Conservation (phyloP, 2,113 vertebrate genomes). For the Helogale parvula region DNA sequence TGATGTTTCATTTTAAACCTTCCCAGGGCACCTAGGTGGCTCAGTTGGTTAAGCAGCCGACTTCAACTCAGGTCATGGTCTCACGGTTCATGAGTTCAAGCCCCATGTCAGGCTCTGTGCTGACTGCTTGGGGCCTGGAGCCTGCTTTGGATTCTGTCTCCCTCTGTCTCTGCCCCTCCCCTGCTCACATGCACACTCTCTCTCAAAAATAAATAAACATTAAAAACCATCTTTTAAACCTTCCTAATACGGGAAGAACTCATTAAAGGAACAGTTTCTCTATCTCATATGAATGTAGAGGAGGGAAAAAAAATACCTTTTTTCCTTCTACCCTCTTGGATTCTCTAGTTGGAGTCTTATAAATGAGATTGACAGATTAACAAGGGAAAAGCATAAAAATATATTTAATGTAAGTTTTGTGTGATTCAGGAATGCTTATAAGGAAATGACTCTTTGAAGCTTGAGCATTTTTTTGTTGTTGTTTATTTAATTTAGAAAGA, state of each 20-base stretch:
- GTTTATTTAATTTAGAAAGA: too few relatives aligned
- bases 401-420: not conserved
- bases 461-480: too few relatives aligned
- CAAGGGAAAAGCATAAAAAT: not conserved
- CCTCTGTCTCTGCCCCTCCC: too few relatives aligned
- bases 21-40: not conserved
- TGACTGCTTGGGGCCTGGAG: too few relatives aligned
- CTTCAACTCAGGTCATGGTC: too few relatives aligned
- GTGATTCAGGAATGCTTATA: not conserved
- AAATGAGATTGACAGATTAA: not conserved
- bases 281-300: not conserved
- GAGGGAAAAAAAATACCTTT: not conserved
- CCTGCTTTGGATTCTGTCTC: too few relatives aligned
- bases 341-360: not conserved
- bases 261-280: not conserved
- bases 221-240: not conserved
- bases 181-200: too few relatives aligned
- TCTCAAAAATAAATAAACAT: too few relatives aligned
- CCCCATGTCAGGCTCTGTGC: too few relatives aligned
- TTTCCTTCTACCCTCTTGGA: not conserved
- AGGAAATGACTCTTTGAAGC: not conserved
- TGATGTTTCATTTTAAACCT: slow-evolving; percentile 37
- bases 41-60: too few relatives aligned
- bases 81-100: too few relatives aligned
- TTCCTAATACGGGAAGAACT: not conserved